Evolutionary conservation across 2,797 vertebrate genomes (phyloP), one percentile per base, ranked within the genome.

Genomic region (Danio tinwini): DNA sequence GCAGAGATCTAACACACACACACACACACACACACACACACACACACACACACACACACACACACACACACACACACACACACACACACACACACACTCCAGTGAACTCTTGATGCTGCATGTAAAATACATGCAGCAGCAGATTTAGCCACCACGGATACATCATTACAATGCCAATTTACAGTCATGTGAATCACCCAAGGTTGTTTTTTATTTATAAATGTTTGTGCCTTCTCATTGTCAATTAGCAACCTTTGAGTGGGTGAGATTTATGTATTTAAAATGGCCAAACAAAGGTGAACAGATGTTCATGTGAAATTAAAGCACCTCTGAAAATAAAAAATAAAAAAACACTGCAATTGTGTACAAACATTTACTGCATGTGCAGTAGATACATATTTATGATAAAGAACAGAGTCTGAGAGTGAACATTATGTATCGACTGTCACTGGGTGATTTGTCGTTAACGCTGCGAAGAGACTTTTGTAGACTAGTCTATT

Each of bases 401-500:
- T 16, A 59, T 59, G 42, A 19, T 49, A 39, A 65, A 65, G 49
- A 45, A 44, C 44, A 37, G 16, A 67, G 19, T 76, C 7, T 76
- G 1, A 5, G 37, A 67, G 40, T 45, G 42, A 69, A 55, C 8
- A 47, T 70, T 61, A 50, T 52, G 17, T 62, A 78, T 61, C 49
- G 17, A 7, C 37, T 52, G 55, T 78, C 56, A 61, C 2, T 12
- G 13, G 29, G 29, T n/a, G 45, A 61, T 70, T 78, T 70, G 53
- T 52, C 39, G 70, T 78, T 70, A 70, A 61, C 2, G 2, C 74
- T 49, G 29, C 37, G 17, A 69, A 70, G 37, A 19, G n/a, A 12
- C 53, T 69, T 69, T 59, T 78, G 53, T 19, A 39, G 42, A 69
- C 55, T 69, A 19, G 75, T 78, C 29, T 78, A 52, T 78, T 50